Evolutionary conservation across 2,888 invertebrate genomes (phyloP).

Genomic region (Gastrophysa polygoni): DNA sequence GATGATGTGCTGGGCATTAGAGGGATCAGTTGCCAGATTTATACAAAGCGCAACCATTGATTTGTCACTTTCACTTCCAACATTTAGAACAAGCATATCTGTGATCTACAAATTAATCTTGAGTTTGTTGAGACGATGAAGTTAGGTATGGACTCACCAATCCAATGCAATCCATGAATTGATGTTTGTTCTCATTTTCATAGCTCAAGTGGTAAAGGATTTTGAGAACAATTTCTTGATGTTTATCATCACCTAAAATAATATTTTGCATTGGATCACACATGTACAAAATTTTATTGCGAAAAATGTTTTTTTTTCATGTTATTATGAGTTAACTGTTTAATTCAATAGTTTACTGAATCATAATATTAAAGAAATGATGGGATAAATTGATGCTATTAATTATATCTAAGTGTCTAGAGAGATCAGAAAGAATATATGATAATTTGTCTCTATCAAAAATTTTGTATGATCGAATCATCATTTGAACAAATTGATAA

Average conservation of each 20-base stretch:
- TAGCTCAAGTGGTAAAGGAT: slow-evolving; percentile 92
- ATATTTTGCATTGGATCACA: no score
- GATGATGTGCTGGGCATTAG: slow-evolving; percentile 91
- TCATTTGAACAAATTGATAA: no score
- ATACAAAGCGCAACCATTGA: slow-evolving; percentile 88
- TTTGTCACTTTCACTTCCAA: slow-evolving; percentile 68
- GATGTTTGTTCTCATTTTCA: slow-evolving; percentile 91
- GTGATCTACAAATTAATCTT: slow-evolving; percentile 64
- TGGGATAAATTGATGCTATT: no score
- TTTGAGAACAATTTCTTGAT: slow-evolving; percentile 78
- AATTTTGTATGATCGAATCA: no score
- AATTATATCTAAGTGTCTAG: no score
- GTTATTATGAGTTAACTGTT: no score
- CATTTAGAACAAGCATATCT: slow-evolving; percentile 77
- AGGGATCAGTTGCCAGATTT: slow-evolving; percentile 88
- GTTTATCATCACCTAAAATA: slow-evolving; percentile 74
- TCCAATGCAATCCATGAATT: slow-evolving; percentile 94
- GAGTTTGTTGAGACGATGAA: background rate
- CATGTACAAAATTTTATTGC: no score
- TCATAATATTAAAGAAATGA: no score
- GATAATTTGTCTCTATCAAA: no score
- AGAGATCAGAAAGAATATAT: no score
- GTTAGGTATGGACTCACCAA: slow-evolving; percentile 61
- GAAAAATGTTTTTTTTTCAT: no score
- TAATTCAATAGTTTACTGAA: no score